A percentile compares a stretch with the other conserved stretches of the same genome.
Evolutionary conservation across 92 coral and sea anemone species (phyloP).

Genomic region (Epizoanthus stellaris): DNA sequence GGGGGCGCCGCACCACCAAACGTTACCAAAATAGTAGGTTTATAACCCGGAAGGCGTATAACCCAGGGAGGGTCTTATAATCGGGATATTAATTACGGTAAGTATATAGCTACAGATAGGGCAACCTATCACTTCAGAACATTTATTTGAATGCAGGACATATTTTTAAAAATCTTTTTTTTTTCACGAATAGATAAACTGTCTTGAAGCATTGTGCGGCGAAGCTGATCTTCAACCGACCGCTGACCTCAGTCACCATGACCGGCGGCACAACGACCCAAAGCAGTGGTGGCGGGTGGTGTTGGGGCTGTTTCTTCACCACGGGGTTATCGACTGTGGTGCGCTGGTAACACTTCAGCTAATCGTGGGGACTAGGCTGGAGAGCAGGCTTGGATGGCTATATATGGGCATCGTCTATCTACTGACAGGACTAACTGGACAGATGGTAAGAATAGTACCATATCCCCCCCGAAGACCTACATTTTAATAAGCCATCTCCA

Average conservation of each 20-base stretch:
- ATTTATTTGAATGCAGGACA: too few species aligned
- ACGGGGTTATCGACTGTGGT: conserved; percentile 28
- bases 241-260: conserved; percentile 7
- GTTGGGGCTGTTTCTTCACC: conserved; percentile 33
- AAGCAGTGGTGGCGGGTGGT: conserved; percentile 42
- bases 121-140: too few species aligned
- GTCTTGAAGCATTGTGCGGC: conserved; percentile 25
- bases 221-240: conserved; percentile 26
- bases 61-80: too few species aligned
- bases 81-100: too few species aligned
- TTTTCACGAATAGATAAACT: conserved; percentile 10
- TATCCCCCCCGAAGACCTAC: too few species aligned
- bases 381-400: conserved; percentile 45
- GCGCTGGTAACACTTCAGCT: conserved; percentile 31
- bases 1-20: too few species aligned
- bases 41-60: too few species aligned
- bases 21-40: too few species aligned
- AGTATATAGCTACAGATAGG: too few species aligned
- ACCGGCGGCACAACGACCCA: neutral
- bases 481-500: too few species aligned
- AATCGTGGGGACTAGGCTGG: conserved; percentile 41
- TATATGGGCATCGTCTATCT: conserved; percentile 30
- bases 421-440: conserved; percentile 33
- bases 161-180: neutral
- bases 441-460: conserved; percentile 22